Evolutionary conservation across 2,113 vertebrate species (phyloP).

Genomic region (Coreoperca whiteheadi): DNA sequence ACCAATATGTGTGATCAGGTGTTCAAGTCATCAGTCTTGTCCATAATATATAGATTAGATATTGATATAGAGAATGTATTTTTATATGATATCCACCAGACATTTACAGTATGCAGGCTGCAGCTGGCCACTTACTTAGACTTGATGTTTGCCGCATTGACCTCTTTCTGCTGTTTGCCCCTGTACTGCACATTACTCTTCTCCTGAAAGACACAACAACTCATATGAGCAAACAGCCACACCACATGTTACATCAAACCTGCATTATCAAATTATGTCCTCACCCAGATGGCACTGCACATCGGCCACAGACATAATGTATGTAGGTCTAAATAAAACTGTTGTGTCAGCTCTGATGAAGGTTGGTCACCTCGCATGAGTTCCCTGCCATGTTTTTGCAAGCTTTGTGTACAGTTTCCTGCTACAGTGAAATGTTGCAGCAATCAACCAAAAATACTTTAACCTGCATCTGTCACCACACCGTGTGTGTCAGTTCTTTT

Average conservation of each 20-base stretch:
- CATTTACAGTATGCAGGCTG: background rate
- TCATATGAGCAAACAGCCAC: constrained; percentile 30
- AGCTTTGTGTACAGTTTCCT: background rate
- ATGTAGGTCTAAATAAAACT: constrained; percentile 32
- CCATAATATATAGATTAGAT: background rate
- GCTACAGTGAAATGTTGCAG: background rate
- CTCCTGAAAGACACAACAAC: constrained; percentile 77
- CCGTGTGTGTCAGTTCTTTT: background rate
- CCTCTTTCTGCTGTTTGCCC: constrained; percentile 83
- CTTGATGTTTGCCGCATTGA: constrained; percentile 76
- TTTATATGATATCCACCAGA: background rate
- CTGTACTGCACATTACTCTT: constrained; percentile 80
- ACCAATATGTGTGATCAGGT: background rate
- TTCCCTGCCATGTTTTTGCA: background rate
- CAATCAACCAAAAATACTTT: background rate
- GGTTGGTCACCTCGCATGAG: background rate
- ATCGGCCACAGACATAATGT: background rate
- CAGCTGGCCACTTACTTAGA: constrained; percentile 79
- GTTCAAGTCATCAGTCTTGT: background rate
- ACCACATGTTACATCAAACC: background rate
- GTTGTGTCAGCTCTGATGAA: constrained; percentile 3
- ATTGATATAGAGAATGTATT: background rate
- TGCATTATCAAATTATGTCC: constrained; percentile 39
- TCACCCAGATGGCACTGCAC: constrained; percentile 20
- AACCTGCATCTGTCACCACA: constrained; percentile 2